Evolutionary conservation across 2,888 invertebrate genomes (phyloP).

Genomic region (Andrena trimmerana): DNA sequence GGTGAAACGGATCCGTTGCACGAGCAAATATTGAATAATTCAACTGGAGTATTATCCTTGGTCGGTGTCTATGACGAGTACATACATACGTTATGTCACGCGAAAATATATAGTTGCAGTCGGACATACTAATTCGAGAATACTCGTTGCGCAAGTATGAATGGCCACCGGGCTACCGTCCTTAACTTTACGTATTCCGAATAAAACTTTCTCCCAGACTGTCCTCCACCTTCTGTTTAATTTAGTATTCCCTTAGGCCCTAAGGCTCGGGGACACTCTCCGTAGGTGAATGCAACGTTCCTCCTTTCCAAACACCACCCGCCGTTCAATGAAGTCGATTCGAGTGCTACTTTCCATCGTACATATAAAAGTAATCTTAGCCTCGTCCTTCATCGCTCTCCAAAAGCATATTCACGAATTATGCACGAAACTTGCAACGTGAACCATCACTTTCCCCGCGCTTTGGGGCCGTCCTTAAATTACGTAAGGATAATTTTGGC

Average conservation of each 20-base stretch:
- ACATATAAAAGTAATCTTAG: neutral
- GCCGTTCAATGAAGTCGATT: neutral
- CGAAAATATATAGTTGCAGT: slow-evolving; percentile 66
- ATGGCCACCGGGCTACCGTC: slow-evolving; percentile 31
- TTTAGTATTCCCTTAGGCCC: neutral
- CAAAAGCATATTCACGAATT: too few relatives aligned
- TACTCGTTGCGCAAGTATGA: slow-evolving; percentile 66
- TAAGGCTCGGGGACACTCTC: neutral
- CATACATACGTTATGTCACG: slow-evolving; percentile 67
- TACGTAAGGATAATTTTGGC: too few relatives aligned
- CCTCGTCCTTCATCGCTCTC: too few relatives aligned
- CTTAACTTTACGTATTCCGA: slow-evolving; percentile 42
- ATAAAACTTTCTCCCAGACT: slow-evolving; percentile 36
- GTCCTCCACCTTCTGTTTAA: neutral
- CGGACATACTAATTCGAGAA: slow-evolving; percentile 73
- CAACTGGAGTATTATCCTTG: slow-evolving; percentile 78
- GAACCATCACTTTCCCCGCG: neutral
- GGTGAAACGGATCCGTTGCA: slow-evolving; percentile 62
- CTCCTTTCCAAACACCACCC: neutral
- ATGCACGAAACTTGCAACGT: too few relatives aligned
- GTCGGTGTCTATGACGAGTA: slow-evolving; percentile 68
- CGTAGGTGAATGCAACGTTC: neutral
- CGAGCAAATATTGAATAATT: slow-evolving; percentile 79
- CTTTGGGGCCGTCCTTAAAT: too few relatives aligned
- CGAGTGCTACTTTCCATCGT: neutral